Conservation (phyloP, 2,888 invertebrate species). For the Chaitophorus viminalis region DNA sequence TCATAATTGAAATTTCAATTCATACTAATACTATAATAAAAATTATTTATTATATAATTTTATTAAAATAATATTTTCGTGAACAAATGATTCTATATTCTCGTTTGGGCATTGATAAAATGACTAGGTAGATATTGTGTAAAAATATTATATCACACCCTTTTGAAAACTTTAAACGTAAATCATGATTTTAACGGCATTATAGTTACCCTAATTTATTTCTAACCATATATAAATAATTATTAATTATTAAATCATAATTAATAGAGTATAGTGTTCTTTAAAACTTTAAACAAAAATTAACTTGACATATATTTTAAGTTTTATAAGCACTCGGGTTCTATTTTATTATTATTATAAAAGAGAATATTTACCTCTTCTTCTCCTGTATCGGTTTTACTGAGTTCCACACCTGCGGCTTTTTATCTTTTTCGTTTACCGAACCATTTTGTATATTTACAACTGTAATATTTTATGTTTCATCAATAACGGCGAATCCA, state of each 20-base stretch:
- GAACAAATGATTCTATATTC: not conserved
- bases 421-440: not conserved
- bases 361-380: not conserved
- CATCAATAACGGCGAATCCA: conserved; percentile 14
- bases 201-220: not conserved
- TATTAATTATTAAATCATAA: not conserved
- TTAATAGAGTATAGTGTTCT: not conserved
- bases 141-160: not conserved
- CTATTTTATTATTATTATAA: not conserved
- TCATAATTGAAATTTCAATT: too few species aligned
- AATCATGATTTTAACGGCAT: not conserved
- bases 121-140: not conserved
- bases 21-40: too few species aligned
- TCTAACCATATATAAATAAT: not conserved
- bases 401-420: not conserved
- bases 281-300: not conserved
- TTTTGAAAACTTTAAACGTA: not conserved
- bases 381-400: not conserved
- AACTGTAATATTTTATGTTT: conserved; percentile 8
- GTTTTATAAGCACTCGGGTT: not conserved
- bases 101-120: not conserved
- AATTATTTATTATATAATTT: too few species aligned
- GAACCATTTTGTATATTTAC: not conserved
- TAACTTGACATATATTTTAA: not conserved
- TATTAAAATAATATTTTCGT: not conserved